These are phyloP conservation scores for Tiphia femorata DNA, from an alignment of 2,888 invertebrate genomes.

Conservation along the genomic window DNA sequence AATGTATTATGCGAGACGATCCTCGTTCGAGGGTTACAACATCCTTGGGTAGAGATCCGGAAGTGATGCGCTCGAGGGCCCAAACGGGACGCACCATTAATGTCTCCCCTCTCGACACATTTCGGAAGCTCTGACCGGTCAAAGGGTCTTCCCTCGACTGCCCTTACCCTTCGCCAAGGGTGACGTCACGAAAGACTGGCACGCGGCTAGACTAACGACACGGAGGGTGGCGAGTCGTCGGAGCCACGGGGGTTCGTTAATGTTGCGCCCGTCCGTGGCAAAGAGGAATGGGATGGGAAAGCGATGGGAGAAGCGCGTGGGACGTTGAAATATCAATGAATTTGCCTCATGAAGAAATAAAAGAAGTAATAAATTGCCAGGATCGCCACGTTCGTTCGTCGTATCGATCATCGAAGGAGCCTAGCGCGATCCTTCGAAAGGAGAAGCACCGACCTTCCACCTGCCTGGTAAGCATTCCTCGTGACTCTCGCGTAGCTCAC, in stretches of 20 bases:
- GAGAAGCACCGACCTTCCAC: too few species aligned
- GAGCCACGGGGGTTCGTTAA: conserved; percentile 1
- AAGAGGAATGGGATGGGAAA: too few species aligned
- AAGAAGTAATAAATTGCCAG: too few species aligned
- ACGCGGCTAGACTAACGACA: conserved; percentile 46
- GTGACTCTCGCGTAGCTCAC: too few species aligned
- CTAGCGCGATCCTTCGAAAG: too few species aligned
- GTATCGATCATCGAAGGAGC: too few species aligned
- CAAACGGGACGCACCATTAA: conserved; percentile 14
- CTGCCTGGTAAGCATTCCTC: too few species aligned
- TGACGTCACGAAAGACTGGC: conserved; percentile 34
- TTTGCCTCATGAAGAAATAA: too few species aligned
- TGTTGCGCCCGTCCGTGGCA: too few species aligned
- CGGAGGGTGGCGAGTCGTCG: conserved; percentile 30
- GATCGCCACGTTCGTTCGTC: too few species aligned
- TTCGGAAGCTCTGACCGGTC: conserved; percentile 29
- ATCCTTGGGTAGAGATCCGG: conserved; percentile 12
- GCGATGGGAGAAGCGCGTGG: too few species aligned
- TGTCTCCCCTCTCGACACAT: conserved; percentile 34
- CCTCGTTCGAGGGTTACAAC: conserved; percentile 5
- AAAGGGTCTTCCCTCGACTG: conserved; percentile 18
- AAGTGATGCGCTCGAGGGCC: conserved; percentile 9
- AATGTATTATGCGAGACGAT: conserved; percentile 20
- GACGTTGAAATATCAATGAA: too few species aligned
- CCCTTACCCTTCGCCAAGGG: conserved; percentile 12